Conservation (phyloP, 2,113 vertebrate genomes). For the Dasyornis broadbenti region DNA sequence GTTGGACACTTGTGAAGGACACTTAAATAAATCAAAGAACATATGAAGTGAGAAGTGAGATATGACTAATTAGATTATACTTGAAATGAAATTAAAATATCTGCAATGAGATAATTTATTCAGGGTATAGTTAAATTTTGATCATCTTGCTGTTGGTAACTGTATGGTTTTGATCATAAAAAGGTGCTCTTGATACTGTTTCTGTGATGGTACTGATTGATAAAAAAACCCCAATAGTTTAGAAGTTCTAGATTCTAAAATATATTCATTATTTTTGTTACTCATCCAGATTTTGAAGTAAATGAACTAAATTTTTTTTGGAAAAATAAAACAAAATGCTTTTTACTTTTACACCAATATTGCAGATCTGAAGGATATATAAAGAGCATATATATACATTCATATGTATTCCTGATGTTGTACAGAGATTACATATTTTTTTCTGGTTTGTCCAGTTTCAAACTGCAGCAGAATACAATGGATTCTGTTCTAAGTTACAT, state of each 20-base stretch:
- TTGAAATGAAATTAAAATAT: background rate
- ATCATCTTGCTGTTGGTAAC: background rate
- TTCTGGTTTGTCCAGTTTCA: background rate
- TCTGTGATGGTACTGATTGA: background rate
- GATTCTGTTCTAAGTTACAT: background rate
- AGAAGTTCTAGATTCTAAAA: background rate
- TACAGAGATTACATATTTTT: background rate
- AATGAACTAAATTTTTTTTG: background rate
- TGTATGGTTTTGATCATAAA: background rate
- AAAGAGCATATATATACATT: background rate
- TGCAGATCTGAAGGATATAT: background rate
- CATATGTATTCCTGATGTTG: background rate
- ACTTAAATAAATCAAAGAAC: background rate
- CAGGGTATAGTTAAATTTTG: background rate
- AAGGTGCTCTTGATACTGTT: background rate
- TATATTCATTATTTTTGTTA: background rate
- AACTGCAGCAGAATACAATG: background rate
- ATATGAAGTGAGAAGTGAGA: accelerated
- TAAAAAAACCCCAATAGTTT: background rate
- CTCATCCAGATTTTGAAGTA: background rate
- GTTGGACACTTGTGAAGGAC: background rate
- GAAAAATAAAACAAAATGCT: background rate
- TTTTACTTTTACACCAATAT: background rate
- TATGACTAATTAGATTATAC: background rate
- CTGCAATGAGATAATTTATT: background rate